Percentiles rank a stretch among this genome's conserved stretches.
These are phyloP conservation scores for Wasmannia auropunctata DNA, from an alignment of 1,140 invertebrate species.

Conservation along the genomic window DNA sequence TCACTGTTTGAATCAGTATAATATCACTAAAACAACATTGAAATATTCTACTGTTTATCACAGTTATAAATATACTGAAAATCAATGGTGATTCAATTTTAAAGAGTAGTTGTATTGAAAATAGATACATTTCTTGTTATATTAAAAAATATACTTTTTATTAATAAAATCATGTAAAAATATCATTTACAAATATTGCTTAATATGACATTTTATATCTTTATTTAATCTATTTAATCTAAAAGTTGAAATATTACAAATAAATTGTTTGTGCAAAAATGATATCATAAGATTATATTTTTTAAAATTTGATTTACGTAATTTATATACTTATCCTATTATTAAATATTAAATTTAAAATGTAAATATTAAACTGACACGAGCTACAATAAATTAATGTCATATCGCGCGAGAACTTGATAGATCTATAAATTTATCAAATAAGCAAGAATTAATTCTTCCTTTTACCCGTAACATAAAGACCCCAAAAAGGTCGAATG, in stretches of 20 bases:
- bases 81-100: no score
- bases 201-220: background rate
- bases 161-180: background rate
- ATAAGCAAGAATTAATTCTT: conserved; percentile 3
- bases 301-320: background rate
- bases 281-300: background rate
- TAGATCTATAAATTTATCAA: background rate
- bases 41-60: no score
- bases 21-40: no score
- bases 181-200: background rate
- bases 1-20: no score
- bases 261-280: background rate
- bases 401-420: background rate
- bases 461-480: background rate
- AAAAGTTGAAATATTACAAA: background rate
- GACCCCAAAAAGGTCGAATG: background rate
- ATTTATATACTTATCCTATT: background rate
- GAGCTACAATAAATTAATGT: background rate
- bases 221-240: no score
- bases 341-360: background rate
- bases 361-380: background rate
- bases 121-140: background rate
- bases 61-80: no score
- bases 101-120: background rate
- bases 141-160: background rate